Evolutionary conservation across 2,888 invertebrate species (phyloP), one percentile per base, ranked within the genome.

Genomic region (Lycia hirtaria): DNA sequence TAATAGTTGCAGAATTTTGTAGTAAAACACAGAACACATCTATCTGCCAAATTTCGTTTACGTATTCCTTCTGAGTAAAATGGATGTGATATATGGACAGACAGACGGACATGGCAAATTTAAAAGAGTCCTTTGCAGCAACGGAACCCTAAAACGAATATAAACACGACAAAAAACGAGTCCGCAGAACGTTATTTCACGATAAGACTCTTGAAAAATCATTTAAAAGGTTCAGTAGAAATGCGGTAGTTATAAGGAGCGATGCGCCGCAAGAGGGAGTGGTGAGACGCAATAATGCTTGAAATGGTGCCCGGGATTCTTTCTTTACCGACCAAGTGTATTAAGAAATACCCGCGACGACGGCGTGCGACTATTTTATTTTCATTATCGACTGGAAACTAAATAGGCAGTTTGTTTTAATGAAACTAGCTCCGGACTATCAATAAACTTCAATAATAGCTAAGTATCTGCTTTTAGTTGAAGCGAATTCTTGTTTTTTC

Each of bases 251-350:
- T 68, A 69, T 68, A 69, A 72, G 68, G 65, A 68, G 64, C 63
- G 64, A 62, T 61, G 65, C 67, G 62, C 64, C 65, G 62, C 69
- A 56, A 65, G 62, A 65, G 62, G 63, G 60, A 48, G 55, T 66
- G 64, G 64, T 60, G 55, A 56, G 62, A 70, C 71, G 77, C 69
- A 75, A 78, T 62, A 65, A 65, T 62, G 55, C 56, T 56, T 60
- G 51, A 74, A 77, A 77, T 69, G 71, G 72, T 67, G 65, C 70
- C 71, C 65, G 63, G 63, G 70, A 76, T 78, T 78, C 73, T 73
- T 78, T 76, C 76, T 72, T 73, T 73, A 69, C 64, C 71, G 68
- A 68, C 64, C 69, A 67, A 73, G 75, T 75, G 74, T 76, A 79
- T 80, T 78, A 78, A 74, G 74, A 77, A 78, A 78, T 77, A 71